These are phyloP conservation scores for Stegana nigrithorax DNA, from an alignment of 2,888 invertebrate species.

Conservation along the genomic window DNA sequence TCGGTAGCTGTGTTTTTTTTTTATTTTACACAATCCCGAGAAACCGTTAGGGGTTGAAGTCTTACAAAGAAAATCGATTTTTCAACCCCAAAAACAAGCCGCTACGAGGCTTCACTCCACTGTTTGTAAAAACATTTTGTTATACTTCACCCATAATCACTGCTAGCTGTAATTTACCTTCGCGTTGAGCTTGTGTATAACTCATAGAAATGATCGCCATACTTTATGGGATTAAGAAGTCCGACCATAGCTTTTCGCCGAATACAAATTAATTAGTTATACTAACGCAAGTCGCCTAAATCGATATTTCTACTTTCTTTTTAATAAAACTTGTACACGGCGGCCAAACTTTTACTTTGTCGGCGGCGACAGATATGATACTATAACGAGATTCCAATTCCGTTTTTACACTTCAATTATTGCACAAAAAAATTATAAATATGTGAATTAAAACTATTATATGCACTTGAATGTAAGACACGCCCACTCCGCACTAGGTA, in stretches of 20 bases:
- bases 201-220: slow-evolving; percentile 69
- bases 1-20: slow-evolving; percentile 26
- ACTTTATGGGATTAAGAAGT: slow-evolving; percentile 66
- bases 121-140: slow-evolving; percentile 22
- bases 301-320: slow-evolving; percentile 52
- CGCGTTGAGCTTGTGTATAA: slow-evolving; percentile 66
- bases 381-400: slow-evolving; percentile 23
- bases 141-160: too few relatives aligned
- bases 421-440: slow-evolving; percentile 53
- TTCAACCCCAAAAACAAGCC: slow-evolving; percentile 42
- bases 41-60: slow-evolving; percentile 46
- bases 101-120: slow-evolving; percentile 19
- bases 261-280: slow-evolving; percentile 28
- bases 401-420: slow-evolving; percentile 40
- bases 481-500: slow-evolving; percentile 34
- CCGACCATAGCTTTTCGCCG: slow-evolving; percentile 60
- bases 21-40: slow-evolving; percentile 33
- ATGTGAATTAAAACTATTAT: slow-evolving; percentile 51
- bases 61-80: slow-evolving; percentile 49
- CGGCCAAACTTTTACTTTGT: slow-evolving; percentile 10
- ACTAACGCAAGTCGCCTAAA: slow-evolving; percentile 32
- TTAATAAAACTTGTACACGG: too few relatives aligned
- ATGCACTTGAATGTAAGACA: background rate
- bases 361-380: slow-evolving; percentile 10
- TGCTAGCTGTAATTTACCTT: slow-evolving; percentile 50